These are phyloP conservation scores for Colletes latitarsis DNA, from an alignment of 1,140 invertebrate genomes.

Conservation along the genomic window DNA sequence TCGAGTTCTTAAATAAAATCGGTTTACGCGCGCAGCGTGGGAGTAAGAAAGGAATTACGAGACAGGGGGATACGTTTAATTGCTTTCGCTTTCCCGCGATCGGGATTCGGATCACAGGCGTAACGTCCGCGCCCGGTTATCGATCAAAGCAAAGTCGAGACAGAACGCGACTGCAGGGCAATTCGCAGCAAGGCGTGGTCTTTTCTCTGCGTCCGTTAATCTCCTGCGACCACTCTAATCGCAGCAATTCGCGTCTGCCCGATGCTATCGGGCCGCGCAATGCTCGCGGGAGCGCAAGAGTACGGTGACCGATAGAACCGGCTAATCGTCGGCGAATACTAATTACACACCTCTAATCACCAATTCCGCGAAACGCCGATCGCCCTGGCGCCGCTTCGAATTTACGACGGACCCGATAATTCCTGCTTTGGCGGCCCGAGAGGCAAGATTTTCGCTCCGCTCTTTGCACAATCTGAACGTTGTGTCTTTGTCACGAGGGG, in stretches of 20 bases:
- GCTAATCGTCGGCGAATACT: constrained; percentile 61
- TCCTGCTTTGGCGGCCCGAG: not conserved
- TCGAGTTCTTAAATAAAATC: no score
- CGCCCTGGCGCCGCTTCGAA: constrained; percentile 6
- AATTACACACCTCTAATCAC: constrained; percentile 57
- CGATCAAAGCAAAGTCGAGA: constrained; percentile 43
- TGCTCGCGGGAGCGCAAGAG: constrained; percentile 42
- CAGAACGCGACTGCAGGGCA: constrained; percentile 3
- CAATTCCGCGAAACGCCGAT: constrained; percentile 37
- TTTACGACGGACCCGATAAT: constrained; percentile 42
- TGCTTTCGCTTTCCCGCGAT: not conserved
- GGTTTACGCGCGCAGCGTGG: not conserved
- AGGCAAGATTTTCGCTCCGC: constrained; percentile 12
- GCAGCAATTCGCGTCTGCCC: constrained; percentile 48
- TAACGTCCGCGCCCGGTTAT: constrained; percentile 23
- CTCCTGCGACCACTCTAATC: constrained; percentile 49
- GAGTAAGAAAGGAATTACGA: not conserved
- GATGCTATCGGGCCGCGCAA: constrained; percentile 43
- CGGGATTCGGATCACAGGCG: not conserved
- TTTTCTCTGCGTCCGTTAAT: constrained; percentile 51
- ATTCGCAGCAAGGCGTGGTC: constrained; percentile 49
- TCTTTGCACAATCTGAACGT: no score
- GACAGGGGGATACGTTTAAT: not conserved
- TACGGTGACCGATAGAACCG: constrained; percentile 54
- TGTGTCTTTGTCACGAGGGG: no score